phyloP scores from a whole-genome alignment of 2,888 invertebrate genomes.

The Lasioglossum leucozonium region DNA sequence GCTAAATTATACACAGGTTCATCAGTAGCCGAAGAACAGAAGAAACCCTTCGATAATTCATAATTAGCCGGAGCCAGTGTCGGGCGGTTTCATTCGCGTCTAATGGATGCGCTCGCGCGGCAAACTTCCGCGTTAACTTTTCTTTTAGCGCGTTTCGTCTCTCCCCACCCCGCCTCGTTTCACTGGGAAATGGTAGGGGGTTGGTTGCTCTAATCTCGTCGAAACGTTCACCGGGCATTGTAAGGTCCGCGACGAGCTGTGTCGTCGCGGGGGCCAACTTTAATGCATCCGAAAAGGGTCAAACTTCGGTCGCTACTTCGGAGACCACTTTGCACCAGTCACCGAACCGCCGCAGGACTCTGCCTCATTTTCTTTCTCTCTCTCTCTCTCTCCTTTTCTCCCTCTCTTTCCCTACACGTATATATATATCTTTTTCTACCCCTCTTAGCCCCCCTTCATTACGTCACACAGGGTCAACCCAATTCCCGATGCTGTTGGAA shows the following conservation, averaged over 20 bases:
- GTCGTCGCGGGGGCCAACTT: conserved; percentile 61
- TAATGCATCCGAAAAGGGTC: conserved; percentile 74
- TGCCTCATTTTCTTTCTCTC: neutral
- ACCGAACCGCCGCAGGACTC: conserved; percentile 60
- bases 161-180: neutral
- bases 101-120: conserved; percentile 52
- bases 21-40: conserved; percentile 14
- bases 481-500: conserved; percentile 58
- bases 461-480: conserved; percentile 66
- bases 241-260: conserved; percentile 42
- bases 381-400: neutral
- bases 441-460: conserved; percentile 60
- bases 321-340: conserved; percentile 66
- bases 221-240: conserved; percentile 50
- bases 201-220: conserved; percentile 56
- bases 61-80: conserved; percentile 33
- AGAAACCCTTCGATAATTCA: conserved; percentile 47
- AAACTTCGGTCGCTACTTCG: conserved; percentile 70
- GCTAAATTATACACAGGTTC: conserved; percentile 31
- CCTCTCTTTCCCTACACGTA: neutral
- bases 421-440: neutral
- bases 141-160: conserved; percentile 50
- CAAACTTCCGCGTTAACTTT: conserved; percentile 61
- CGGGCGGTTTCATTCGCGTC: conserved; percentile 28
- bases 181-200: neutral